phyloP scores from a whole-genome alignment of 2,888 invertebrate species.

The Nemapogon koenigi region DNA sequence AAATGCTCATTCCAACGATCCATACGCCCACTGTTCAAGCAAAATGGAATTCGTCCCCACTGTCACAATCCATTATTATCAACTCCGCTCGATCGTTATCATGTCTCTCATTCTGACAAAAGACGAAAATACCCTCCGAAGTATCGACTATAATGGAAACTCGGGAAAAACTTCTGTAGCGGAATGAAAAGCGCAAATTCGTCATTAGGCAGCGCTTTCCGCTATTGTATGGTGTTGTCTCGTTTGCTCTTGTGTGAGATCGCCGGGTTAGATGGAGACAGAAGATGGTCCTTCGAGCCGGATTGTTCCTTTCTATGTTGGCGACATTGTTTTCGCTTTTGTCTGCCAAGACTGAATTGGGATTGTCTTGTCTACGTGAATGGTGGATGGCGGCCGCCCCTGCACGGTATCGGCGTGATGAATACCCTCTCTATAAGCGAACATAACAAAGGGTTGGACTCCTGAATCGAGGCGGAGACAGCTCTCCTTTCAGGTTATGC shows the following conservation, averaged over 20 bases:
- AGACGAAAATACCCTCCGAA: conserved; percentile 45
- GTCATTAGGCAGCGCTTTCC: conserved; percentile 64
- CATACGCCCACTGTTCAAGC: conserved; percentile 2
- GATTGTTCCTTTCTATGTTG: conserved; percentile 66
- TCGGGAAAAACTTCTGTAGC: conserved; percentile 65
- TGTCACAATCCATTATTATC: conserved; percentile 25
- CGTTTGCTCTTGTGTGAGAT: conserved; percentile 23
- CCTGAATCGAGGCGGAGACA: conserved; percentile 59
- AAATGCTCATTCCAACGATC: conserved; percentile 1
- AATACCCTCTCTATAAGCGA: conserved; percentile 59
- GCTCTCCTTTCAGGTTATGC: conserved; percentile 50
- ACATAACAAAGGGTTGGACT: conserved; percentile 62
- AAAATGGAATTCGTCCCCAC: conserved; percentile 7
- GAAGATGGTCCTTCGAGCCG: conserved; percentile 51
- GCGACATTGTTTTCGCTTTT: conserved; percentile 66
- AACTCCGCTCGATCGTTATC: conserved; percentile 49
- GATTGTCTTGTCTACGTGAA: conserved; percentile 64
- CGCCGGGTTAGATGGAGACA: conserved; percentile 34
- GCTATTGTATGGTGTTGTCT: conserved; percentile 48
- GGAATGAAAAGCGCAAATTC: conserved; percentile 67
- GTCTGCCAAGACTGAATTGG: conserved; percentile 53
- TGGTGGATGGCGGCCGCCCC: conserved; percentile 51
- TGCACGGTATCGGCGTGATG: conserved; percentile 49
- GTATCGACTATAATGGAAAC: conserved; percentile 61
- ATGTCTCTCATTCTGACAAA: conserved; percentile 35